phyloP scores from a whole-genome alignment of 2,113 vertebrate genomes.

The Hyperopisus bebe region DNA sequence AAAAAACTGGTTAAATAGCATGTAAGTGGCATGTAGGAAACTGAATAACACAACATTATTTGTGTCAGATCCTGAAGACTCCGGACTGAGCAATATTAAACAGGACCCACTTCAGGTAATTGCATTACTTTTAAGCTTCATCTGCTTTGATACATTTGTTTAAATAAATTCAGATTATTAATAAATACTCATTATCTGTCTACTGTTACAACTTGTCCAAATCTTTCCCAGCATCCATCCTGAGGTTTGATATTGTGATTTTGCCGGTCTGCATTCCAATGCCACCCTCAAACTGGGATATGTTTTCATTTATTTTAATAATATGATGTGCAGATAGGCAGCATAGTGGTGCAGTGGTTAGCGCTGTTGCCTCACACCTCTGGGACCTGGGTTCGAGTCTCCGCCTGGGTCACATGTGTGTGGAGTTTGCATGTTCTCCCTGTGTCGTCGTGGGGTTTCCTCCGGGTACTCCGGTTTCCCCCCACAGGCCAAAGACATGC shows the following conservation, averaged over 20 bases:
- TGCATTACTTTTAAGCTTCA: too few species aligned
- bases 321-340: too few species aligned
- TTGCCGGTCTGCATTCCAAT: not conserved
- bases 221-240: conserved; percentile 66
- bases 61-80: conserved; percentile 32
- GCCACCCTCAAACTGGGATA: not conserved
- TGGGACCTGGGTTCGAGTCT: too few species aligned
- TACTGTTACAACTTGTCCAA: conserved; percentile 58
- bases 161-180: not conserved
- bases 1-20: not conserved
- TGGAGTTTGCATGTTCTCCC: too few species aligned
- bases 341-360: too few species aligned
- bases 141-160: not conserved
- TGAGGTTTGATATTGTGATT: not conserved
- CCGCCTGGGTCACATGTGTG: too few species aligned
- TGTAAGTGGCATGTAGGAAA: not conserved
- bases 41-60: not conserved
- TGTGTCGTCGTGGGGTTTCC: too few species aligned
- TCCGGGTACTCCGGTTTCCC: too few species aligned
- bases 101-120: conserved; percentile 28
- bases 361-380: too few species aligned
- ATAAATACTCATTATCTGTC: not conserved
- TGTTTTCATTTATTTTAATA: conserved; percentile 42
- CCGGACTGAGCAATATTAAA: not conserved
- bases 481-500: too few species aligned